These are phyloP conservation scores for Eremobia ochroleuca DNA, from an alignment of 2,888 invertebrate species.

Conservation along the genomic window DNA sequence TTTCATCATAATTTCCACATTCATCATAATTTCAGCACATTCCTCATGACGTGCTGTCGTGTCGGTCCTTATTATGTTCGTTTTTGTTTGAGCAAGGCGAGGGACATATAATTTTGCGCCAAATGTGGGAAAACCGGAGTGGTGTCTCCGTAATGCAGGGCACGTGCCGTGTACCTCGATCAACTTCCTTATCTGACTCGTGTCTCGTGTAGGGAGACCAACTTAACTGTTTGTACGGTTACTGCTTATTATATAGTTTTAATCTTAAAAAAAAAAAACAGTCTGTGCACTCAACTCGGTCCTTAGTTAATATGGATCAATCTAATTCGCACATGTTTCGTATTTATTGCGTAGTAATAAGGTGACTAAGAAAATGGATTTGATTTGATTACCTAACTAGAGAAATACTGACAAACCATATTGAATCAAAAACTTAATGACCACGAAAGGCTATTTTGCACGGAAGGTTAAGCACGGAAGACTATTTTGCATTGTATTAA, in stretches of 20 bases:
- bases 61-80: constrained; percentile 17
- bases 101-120: constrained; percentile 43
- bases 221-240: background rate
- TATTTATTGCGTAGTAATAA: background rate
- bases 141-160: constrained; percentile 46
- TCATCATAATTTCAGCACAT: constrained; percentile 26
- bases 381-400: background rate
- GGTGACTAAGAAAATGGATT: background rate
- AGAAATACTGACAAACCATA: background rate
- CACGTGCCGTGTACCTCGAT: constrained; percentile 75
- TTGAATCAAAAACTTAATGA: background rate
- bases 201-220: constrained; percentile 55
- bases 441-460: background rate
- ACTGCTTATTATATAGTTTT: background rate
- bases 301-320: background rate
- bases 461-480: no score
- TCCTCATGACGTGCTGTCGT: constrained; percentile 17
- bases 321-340: no score
- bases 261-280: background rate
- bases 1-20: background rate
- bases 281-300: background rate
- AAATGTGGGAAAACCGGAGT: constrained; percentile 61
- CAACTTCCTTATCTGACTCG: constrained; percentile 78
- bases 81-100: constrained; percentile 44
- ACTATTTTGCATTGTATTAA: no score